Evolutionary conservation across 2,888 invertebrate species (phyloP).

Genomic region (Selenia dentaria): DNA sequence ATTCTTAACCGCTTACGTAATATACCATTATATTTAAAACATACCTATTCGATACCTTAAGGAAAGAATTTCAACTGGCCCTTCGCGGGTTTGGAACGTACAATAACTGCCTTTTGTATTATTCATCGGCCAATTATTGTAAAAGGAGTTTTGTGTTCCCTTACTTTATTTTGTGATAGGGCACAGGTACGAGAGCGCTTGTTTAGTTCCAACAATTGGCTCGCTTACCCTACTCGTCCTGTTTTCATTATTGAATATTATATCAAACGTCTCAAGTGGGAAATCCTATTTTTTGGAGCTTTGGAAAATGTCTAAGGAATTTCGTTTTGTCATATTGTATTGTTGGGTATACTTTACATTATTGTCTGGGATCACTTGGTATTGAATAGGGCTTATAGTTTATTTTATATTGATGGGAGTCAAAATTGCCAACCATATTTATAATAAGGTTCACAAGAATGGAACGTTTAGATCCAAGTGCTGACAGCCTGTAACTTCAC

Average conservation of each 20-base stretch:
- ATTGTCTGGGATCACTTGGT: slow-evolving; percentile 14
- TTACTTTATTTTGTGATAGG: slow-evolving; percentile 39
- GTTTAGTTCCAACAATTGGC: slow-evolving; percentile 67
- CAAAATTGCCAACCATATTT: not conserved
- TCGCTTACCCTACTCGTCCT: slow-evolving; percentile 49
- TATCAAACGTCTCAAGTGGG: slow-evolving; percentile 53
- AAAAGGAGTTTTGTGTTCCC: slow-evolving; percentile 78
- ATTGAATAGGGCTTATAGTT: slow-evolving; percentile 9
- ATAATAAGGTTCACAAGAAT: no score
- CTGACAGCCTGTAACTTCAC: no score
- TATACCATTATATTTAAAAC: slow-evolving; percentile 17
- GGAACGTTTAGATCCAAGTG: no score
- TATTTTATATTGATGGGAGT: slow-evolving; percentile 4
- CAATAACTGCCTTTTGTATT: slow-evolving; percentile 82
- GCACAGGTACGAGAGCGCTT: slow-evolving; percentile 58
- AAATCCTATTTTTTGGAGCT: slow-evolving; percentile 30
- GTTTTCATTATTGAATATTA: slow-evolving; percentile 71
- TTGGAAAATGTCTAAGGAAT: slow-evolving; percentile 20
- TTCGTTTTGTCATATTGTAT: slow-evolving; percentile 18
- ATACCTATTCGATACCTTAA: slow-evolving; percentile 26
- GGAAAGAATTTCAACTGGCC: slow-evolving; percentile 47
- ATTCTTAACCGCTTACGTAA: slow-evolving; percentile 14
- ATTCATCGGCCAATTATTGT: slow-evolving; percentile 84
- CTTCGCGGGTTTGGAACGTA: slow-evolving; percentile 65
- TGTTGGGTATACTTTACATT: slow-evolving; percentile 4